Conservation (phyloP, 2,888 invertebrate genomes). For the Drosophila nigritarsus region DNA sequence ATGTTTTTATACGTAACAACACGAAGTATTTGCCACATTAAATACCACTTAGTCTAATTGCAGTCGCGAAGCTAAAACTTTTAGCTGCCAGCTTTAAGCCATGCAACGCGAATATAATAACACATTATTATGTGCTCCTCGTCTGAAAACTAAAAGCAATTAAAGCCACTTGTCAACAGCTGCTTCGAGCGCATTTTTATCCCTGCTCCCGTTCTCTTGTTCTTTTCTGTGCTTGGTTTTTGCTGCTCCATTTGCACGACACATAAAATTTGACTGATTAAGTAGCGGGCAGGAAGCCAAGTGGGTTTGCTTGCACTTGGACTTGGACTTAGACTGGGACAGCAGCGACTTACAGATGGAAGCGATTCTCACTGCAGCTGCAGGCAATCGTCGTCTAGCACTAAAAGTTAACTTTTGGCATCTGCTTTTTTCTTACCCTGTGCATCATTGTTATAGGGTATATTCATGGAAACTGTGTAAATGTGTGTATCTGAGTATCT, state of each 20-base stretch:
- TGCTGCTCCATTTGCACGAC: slow-evolving; percentile 34
- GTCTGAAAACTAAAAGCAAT: slow-evolving; percentile 66
- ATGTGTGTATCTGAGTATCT: background rate
- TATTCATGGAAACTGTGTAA: background rate
- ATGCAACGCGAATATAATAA: slow-evolving; percentile 54
- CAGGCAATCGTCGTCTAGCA: slow-evolving; percentile 56
- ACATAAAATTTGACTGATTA: slow-evolving; percentile 75
- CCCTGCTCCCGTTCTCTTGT: background rate
- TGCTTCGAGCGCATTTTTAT: slow-evolving; percentile 41
- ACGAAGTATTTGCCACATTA: slow-evolving; percentile 63
- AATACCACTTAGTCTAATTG: slow-evolving; percentile 77
- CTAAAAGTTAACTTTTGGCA: slow-evolving; percentile 36
- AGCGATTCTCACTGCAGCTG: slow-evolving; percentile 60
- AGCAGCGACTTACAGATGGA: background rate
- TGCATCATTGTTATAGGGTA: background rate
- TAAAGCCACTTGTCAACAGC: slow-evolving; percentile 69
- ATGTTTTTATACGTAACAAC: slow-evolving; percentile 3
- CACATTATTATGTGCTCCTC: slow-evolving; percentile 40
- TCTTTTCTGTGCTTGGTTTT: background rate
- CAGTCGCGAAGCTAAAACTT: slow-evolving; percentile 44
- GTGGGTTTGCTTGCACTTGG: slow-evolving; percentile 20
- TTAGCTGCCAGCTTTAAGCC: slow-evolving; percentile 44
- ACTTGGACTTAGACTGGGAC: slow-evolving; percentile 1
- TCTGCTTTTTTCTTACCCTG: slow-evolving; percentile 30
- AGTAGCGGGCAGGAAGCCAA: slow-evolving; percentile 61